Conservation (phyloP, 2,113 vertebrate genomes). For the Ceratotherium simum region DNA sequence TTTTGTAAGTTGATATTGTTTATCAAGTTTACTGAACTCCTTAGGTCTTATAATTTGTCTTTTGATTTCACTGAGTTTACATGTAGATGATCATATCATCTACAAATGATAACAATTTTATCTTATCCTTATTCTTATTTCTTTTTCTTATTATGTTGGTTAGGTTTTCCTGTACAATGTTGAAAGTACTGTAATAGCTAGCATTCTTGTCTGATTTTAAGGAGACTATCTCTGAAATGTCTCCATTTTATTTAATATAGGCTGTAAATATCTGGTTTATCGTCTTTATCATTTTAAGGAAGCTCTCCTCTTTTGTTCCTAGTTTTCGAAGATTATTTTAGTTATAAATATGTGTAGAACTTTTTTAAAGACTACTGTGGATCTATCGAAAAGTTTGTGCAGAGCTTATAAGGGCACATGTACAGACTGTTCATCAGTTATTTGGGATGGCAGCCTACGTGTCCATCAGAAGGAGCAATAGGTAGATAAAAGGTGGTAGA, state of each 20-base stretch:
- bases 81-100: neutral
- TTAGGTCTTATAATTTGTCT: neutral
- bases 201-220: neutral
- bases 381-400: neutral
- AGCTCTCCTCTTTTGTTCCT: neutral
- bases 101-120: neutral
- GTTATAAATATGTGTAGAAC: neutral
- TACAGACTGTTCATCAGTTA: neutral
- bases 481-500: neutral
- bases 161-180: neutral
- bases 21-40: neutral
- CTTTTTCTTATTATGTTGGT: neutral
- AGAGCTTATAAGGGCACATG: neutral
- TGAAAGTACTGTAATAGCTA: neutral
- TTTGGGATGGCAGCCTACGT: neutral
- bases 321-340: conserved; percentile 12
- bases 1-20: neutral
- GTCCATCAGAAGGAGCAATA: neutral
- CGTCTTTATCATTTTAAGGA: neutral
- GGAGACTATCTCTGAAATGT: neutral
- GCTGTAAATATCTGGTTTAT: neutral
- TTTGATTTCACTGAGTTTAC: neutral
- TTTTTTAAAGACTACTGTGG: neutral
- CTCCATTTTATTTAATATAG: neutral
- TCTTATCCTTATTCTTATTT: neutral